These are phyloP conservation scores for Archilochus colubris DNA, from an alignment of 2,113 vertebrate species.

Conservation along the genomic window DNA sequence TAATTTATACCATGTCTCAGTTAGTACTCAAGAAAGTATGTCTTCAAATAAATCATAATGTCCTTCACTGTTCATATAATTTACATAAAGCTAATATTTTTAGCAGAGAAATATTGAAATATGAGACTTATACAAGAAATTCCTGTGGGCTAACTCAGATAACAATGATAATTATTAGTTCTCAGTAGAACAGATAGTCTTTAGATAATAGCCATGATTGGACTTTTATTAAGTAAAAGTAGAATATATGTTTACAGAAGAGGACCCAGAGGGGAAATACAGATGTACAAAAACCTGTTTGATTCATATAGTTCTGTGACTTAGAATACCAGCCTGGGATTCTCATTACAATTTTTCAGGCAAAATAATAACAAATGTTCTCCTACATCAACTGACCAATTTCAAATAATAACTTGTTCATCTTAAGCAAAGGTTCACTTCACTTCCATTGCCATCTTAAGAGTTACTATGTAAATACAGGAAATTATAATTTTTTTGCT, in stretches of 20 bases:
- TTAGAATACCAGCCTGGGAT: neutral
- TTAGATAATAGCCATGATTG: neutral
- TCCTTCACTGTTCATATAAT: neutral
- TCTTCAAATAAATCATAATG: neutral
- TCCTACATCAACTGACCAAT: neutral
- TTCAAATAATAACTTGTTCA: neutral
- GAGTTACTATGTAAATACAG: neutral
- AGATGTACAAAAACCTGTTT: neutral
- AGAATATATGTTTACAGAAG: neutral
- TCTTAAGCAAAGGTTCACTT: neutral
- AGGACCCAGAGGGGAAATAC: neutral
- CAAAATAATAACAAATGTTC: slow-evolving; percentile 1
- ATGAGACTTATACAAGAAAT: neutral
- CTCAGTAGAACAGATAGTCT: neutral
- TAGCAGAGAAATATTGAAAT: neutral
- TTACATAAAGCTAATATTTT: neutral
- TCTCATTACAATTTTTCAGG: neutral
- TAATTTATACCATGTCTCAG: neutral
- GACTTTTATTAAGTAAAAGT: neutral
- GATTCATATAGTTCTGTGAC: neutral
- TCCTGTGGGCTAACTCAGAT: neutral
- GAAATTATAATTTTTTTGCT: neutral
- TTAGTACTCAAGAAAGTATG: neutral
- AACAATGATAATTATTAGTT: neutral
- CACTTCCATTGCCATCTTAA: neutral